Percentiles rank a stretch among this genome's conserved stretches.
Evolutionary conservation across 2,797 vertebrate genomes (phyloP).

Genomic region (Sebastes glaucus): DNA sequence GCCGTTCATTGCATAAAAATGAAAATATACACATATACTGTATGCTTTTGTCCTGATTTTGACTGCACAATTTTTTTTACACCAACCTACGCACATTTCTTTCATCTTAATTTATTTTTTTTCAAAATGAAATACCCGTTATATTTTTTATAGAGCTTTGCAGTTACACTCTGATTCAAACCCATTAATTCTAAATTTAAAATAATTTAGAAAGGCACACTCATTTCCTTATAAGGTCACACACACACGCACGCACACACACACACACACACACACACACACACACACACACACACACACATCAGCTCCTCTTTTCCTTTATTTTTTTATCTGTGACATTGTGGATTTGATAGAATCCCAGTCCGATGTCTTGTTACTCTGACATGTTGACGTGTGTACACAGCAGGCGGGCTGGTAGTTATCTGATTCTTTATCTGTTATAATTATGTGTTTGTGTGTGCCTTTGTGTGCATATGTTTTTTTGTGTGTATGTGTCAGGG

Average conservation of each 20-base stretch:
- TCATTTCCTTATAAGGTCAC: neutral
- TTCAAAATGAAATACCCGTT: neutral
- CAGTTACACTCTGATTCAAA: neutral
- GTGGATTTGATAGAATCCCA: constrained; percentile 20
- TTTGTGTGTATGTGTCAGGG: constrained; percentile 75
- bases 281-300: no score
- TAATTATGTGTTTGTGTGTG: constrained; percentile 3
- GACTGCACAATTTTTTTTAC: neutral
- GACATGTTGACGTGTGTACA: neutral
- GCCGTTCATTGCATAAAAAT: neutral
- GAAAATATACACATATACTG: neutral
- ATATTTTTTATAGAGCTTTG: neutral
- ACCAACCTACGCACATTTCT: neutral
- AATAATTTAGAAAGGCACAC: neutral
- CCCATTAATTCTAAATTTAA: neutral
- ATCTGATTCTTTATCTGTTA: neutral
- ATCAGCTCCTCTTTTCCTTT: neutral
- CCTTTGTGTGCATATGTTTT: neutral
- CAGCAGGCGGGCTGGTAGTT: neutral
- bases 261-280: neutral
- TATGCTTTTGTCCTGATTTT: neutral
- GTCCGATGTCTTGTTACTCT: constrained; percentile 8
- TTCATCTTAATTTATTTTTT: neutral
- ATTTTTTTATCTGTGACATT: neutral
- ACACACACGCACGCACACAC: no score